Base-by-base conservation (phyloP, 2,113 vertebrate genomes). In the Seriola dumerili region DNA sequence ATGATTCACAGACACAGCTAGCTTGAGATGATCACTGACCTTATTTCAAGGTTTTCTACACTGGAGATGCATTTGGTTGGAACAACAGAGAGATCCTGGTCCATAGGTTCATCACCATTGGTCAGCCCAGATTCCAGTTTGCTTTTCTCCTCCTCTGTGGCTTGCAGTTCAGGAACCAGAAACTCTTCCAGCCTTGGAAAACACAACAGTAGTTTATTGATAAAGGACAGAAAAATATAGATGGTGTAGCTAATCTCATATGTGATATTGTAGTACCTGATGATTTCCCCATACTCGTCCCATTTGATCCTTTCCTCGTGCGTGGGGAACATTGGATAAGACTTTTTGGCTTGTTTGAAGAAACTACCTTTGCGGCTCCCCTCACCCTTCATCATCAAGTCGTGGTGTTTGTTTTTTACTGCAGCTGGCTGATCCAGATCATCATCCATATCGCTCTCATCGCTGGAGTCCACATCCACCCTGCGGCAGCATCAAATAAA, bases 341-440 rank as follows among this genome's bases (percentile, higher is more conserved):
- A 97, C 83, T 99, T 99, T 82, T 99, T 99, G 34, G 98, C 98
- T 88, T 99, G 98, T 92, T 99, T 99, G 94, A 99, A 99, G 95
- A 99, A 99, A 66, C 98, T 97, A 84, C 98, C 98, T 89, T 99
- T 99, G 2, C 98, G 96, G 86, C 92, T 97, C 0, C 98, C 97
- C 92, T 99, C 98, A 0, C 96, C 96, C 91, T 99, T 99, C 98
- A 99, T 99, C 98, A 99, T 99, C 91, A 99, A 94, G 91, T 99
- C 98, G 10, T 96, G 95, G 42, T 99, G 98, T 89, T 99, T 99
- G 48, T 95, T 96, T 92, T 99, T 99, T 67, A 97, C 96, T 1
- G 92, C 89, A 0, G 95, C 94, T 0, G 97, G 97, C 84, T 98
- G 97, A 92, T 99, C 98, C 46, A 98, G 92, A 67, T 99, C 98